Evolutionary conservation across 2,113 vertebrate species (phyloP), one percentile per base, ranked within the genome.

Genomic region (Ammodytes marinus): DNA sequence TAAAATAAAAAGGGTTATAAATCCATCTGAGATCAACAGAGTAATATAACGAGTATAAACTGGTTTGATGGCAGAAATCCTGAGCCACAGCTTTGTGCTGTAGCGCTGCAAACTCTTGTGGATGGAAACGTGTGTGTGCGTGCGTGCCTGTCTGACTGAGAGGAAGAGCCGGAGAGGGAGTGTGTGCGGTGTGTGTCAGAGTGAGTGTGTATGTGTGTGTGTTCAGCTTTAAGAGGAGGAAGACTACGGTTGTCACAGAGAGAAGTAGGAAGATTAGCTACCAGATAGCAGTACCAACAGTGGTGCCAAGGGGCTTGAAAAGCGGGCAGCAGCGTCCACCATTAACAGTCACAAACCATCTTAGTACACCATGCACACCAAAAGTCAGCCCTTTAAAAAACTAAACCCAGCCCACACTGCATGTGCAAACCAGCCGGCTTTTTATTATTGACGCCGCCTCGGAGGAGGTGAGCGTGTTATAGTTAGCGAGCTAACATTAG

Each of bases 161-260:
- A 74, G 27, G 82, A 73, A 74, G 77, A 82, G 57, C 52, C 68
- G 12, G 79, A 69, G 86, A 61, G 72, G n/a, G 69, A 46, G 89
- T 82, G 82, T 83, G 89, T 77, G 88, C n/a, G 71, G 84, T 81
- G 83, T 83, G 85, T 75, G 85, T 78, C 67, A 65, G 74, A 74
- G 73, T 68, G 79, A 53, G 72, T 43, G 78, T 69, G 88, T 70
- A 80, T 87, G 78, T 86, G 83, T 80, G 93, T 90, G 94, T 91
- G 93, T 92, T 92, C 93, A 89, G 95, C 95, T 96, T 94, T 96
- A 94, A 95, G 94, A 94, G 85, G 95, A 94, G 91, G 95, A 95
- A 93, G 95, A 95, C 90, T 91, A 92, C 79, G 92, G 91, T 91
- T 92, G 91, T 90, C 88, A 91, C 89, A 90, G 89, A 86, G 92